Base-by-base conservation (phyloP, 2,888 invertebrate genomes). In the Oasisia sp. region DNA sequence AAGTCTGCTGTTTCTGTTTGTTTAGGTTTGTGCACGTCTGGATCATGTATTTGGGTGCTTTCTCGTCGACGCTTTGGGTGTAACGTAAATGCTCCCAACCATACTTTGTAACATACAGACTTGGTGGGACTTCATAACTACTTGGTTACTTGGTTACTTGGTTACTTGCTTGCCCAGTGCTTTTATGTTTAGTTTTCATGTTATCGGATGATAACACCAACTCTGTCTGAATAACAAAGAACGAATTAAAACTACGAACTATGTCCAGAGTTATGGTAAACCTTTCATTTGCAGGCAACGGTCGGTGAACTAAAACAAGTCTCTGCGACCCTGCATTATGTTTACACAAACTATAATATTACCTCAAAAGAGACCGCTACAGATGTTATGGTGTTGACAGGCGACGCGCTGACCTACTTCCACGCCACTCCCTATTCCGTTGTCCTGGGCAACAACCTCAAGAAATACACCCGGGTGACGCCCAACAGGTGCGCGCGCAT, bases 371-470 rank as follows among this genome's bases (percentile, higher is more conserved):
- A 74, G 74, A 74, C 19, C 27, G 27, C 3, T 19, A 27, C 74
- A 74, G 14, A 74, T 19, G 74, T 74, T 27, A 19, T 74, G 19
- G 5, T 19, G 56, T 91, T 90, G 94, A 14, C 94, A 96, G 96
- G 95, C 44, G 94, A 94, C 89, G 94, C 94, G 93, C 93, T 96
- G 90, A 93, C 94, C 3, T 94, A 94, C 89, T 96, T 95, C 93
- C 95, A 95, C 93, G 94, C 95, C 5, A 95, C 95, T 0, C 96
- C 96, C 0, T 95, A 95, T 92, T 94, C 95, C 12, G 95, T 95
- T 12, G 93, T 96, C 4, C 94, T 94, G 19, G 95, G 95, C 12
- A 94, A 95, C 92, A 95, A 95, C 92, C 95, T 95, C 32, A 95
- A 94, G 92, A 95, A 94, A 19, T 94, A 94, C 91, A 92, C 94